Base-by-base conservation (phyloP, 2,797 vertebrate genomes). In the Aulostomus chinensis region DNA sequence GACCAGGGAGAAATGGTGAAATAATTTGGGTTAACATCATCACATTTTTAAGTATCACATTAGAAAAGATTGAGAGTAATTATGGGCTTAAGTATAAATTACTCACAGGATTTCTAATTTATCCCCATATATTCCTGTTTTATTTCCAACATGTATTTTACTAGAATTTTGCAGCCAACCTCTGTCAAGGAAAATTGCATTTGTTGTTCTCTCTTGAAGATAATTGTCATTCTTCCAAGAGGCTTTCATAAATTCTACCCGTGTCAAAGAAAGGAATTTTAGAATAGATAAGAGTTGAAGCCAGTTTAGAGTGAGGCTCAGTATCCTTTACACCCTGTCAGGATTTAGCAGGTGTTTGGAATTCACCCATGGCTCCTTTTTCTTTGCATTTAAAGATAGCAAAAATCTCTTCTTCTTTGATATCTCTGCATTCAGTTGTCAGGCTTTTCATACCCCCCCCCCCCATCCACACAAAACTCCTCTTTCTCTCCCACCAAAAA, bases 321-420 rank as follows among this genome's bases (percentile, higher is more conserved):
- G n/a, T 46, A 21, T 56, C 52, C 31, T 36, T 45, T 46, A 47
- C 35, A 24, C 34, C 36, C 53, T 33, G 42, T 38, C 41, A 38
- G 33, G 17, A n/a, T 58, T 62, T 16, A 47, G 46, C 57, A 50
- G 17, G 24, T 29, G n/a, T 47, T 57, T 33, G 42, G 17, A 47
- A 56, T 37, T 61, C 46, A 56, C 1, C 34, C 29, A 5, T 6
- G 24, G 20, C 29, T 21, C 20, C 21, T 36, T 20, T 68, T 47
- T 52, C 28, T 45, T 20, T 38, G 32, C 35, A 34, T 48, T 48
- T 29, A 33, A 30, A 58, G 53, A 58, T 48, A 52, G 58, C 50
- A 42, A 49, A 41, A 20, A n/a, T n/a, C 12, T 22, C 9, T n/a
- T 54, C 16, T 11, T 46, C 14, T 30, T 10, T 33, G 32, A 52